Percentiles rank a stretch among this genome's conserved stretches.
Evolutionary conservation across 2,888 invertebrate genomes (phyloP).

Genomic region (Meteorus colon): DNA sequence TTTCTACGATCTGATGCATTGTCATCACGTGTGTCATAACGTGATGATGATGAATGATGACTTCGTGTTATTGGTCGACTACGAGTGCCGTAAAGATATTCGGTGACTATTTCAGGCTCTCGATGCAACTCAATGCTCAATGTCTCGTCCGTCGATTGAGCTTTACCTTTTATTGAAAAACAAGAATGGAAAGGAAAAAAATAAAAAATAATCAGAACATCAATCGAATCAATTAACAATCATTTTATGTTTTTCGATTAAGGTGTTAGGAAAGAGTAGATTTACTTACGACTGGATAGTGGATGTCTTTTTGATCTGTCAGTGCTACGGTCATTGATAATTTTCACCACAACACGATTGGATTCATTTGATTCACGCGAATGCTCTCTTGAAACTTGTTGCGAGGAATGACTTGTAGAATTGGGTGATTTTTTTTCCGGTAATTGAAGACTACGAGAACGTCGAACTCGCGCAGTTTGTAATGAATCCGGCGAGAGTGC

Average conservation of each 20-base stretch:
- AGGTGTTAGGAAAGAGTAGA: not conserved
- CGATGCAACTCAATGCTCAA: conserved; percentile 75
- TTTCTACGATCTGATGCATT: conserved; percentile 57
- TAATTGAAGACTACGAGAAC: conserved; percentile 79
- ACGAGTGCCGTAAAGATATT: conserved; percentile 76
- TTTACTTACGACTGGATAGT: conserved; percentile 65
- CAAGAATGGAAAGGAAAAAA: conserved; percentile 9
- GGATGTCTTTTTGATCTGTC: conserved; percentile 64
- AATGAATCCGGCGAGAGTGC: conserved; percentile 65
- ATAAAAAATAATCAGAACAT: not conserved
- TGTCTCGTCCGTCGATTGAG: conserved; percentile 69
- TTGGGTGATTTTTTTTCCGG: conserved; percentile 77
- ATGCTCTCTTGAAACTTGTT: conserved; percentile 67
- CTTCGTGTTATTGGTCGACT: conserved; percentile 76
- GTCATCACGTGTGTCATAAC: conserved; percentile 68
- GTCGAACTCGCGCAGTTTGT: conserved; percentile 71
- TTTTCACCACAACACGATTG: conserved; percentile 70
- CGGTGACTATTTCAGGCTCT: conserved; percentile 77
- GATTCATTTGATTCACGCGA: conserved; percentile 70
- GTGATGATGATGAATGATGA: conserved; percentile 71
- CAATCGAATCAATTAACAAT: conserved; percentile 6
- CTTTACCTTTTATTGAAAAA: conserved; percentile 63
- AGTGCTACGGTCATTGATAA: conserved; percentile 62
- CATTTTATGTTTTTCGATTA: not conserved
- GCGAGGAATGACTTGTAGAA: conserved; percentile 63